Evolutionary conservation across 2,113 vertebrate genomes (phyloP), one percentile per base, ranked within the genome.

Genomic region (Dasyornis broadbenti): DNA sequence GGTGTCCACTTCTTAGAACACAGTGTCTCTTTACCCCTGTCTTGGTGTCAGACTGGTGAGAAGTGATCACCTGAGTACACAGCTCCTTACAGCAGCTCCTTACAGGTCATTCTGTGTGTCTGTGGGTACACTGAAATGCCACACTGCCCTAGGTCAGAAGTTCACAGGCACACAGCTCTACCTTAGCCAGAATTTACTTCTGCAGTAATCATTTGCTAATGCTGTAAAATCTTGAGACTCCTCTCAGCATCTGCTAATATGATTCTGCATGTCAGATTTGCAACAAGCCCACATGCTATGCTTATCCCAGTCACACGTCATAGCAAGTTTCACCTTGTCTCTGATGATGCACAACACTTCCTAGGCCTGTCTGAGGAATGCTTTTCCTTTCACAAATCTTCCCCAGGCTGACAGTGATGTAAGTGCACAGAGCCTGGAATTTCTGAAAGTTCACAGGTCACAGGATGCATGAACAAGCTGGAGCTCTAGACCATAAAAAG

Each of bases 201-300:
- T 33, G 31, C 42, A 42, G 45, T 3, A 35, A 61, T 63, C 11
- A 7, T 88, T 70, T 77, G 37, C 56, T 70, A 93, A 63, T 39
- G 71, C 82, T 89, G 88, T 94, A 59, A 90, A 88, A 77, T 54
- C 76, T 86, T 54, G 42, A 40, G 54, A 42, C 59, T 92, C 54
- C 8, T 64, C 39, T 66, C 66, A 70, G 66, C 86, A 47, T 13
- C 75, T 70, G 88, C 63, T 73, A 6, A 30, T 19, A 70, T 14
- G 78, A 50, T 45, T 53, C 42, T 82, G 53, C 49, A 1, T 19
- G 63, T 50, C 2, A 8, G 70, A 44, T 76, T 24, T 61, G 66
- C 33, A 63, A 15, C n/a, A 33, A 49, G 57, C 12, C 13, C 33
- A 11, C 33, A 24, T 0, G 6, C 33, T n/a, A 39, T 52, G 47